Evolutionary conservation across 2,797 vertebrate genomes (phyloP).

Genomic region (Nasua narica): DNA sequence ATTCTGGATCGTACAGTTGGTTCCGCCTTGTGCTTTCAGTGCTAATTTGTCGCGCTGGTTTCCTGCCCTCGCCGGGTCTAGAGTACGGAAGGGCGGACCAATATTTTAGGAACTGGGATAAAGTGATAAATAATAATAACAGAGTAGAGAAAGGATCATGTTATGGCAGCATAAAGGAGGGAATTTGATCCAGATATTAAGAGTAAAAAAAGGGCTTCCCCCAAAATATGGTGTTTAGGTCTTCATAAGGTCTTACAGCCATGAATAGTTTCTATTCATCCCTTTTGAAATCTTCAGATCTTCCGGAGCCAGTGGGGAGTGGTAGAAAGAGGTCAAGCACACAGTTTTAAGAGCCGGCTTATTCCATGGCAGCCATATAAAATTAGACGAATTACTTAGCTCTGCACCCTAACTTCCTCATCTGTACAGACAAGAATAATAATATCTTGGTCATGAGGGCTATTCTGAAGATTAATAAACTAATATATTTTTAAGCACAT

Average conservation of each 20-base stretch:
- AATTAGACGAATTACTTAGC: not conserved
- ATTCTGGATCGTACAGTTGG: not conserved
- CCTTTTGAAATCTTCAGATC: not conserved
- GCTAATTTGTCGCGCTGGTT: not conserved
- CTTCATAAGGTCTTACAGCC: not conserved
- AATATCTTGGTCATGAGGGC: not conserved
- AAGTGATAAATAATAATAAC: not conserved
- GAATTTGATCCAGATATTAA: not conserved
- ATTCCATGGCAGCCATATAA: not conserved
- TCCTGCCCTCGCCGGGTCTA: not conserved
- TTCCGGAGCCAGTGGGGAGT: not conserved
- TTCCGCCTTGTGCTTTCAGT: not conserved
- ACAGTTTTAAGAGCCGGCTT: not conserved
- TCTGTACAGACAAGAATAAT: not conserved
- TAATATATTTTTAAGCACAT: not conserved
- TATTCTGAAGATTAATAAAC: not conserved
- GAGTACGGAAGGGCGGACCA: not conserved
- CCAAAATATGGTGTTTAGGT: not conserved
- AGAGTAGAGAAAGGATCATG: not conserved
- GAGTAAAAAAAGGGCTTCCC: not conserved
- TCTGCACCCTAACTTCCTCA: not conserved
- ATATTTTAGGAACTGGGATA: not conserved
- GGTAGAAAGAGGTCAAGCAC: not conserved
- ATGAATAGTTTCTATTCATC: not conserved
- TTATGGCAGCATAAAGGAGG: not conserved